phyloP scores from a whole-genome alignment of 2,888 invertebrate species.

The Drosophila mettleri region DNA sequence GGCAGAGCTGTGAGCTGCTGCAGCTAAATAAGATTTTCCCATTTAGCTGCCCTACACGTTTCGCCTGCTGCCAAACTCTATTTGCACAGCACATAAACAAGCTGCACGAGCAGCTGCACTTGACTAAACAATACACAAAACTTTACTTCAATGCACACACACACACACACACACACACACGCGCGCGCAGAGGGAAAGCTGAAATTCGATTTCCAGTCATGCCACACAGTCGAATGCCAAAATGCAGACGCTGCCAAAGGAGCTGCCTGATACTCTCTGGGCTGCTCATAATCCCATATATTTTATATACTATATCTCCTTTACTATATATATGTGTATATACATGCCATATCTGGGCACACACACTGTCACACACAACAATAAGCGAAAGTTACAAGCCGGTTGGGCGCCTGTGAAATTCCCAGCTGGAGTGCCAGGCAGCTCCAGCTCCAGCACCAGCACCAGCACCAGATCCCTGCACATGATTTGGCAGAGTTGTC shows the following conservation, averaged over 20 bases:
- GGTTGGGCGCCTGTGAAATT: slow-evolving; percentile 43
- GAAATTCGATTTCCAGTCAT: slow-evolving; percentile 72
- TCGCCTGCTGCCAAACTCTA: slow-evolving; percentile 49
- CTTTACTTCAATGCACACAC: slow-evolving; percentile 52
- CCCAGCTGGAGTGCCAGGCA: slow-evolving; percentile 47
- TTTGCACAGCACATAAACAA: slow-evolving; percentile 71
- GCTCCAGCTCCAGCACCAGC: too few species aligned
- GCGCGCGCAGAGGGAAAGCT: slow-evolving; percentile 40
- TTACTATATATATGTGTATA: slow-evolving; percentile 11
- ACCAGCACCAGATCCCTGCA: too few species aligned
- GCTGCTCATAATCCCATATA: slow-evolving; percentile 51
- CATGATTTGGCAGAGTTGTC: slow-evolving; percentile 79
- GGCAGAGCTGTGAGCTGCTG: slow-evolving; percentile 1
- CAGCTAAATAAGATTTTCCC: slow-evolving; percentile 32
- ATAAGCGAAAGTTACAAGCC: slow-evolving; percentile 74
- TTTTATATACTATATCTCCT: slow-evolving; percentile 6
- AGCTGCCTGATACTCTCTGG: slow-evolving; percentile 49
- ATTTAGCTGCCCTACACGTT: slow-evolving; percentile 40
- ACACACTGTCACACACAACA: slow-evolving; percentile 50
- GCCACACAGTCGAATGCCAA: slow-evolving; percentile 53
- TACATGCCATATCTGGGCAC: slow-evolving; percentile 10
- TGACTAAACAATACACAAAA: slow-evolving; percentile 78
- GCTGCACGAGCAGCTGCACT: slow-evolving; percentile 75
- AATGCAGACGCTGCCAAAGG: slow-evolving; percentile 27
- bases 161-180: slow-evolving; percentile 23